Base-by-base conservation (phyloP, 2,888 invertebrate species). In the Matsumyia berberina region DNA sequence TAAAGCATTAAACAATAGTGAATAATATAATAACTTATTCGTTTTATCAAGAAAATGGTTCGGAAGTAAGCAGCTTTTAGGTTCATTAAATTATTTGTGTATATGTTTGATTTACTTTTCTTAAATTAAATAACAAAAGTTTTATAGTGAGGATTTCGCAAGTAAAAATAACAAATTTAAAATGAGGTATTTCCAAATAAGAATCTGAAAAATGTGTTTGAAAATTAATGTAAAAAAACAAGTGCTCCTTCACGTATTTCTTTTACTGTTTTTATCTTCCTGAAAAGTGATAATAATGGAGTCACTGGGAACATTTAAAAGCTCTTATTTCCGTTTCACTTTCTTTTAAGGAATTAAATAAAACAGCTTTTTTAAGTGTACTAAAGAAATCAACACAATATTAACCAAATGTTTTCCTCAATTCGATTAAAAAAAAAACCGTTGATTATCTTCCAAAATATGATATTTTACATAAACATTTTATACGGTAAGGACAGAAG, bases 381-480 rank as follows among this genome's bases (percentile, higher is more conserved):
- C 85, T 80, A 72, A 80, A 86, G 80, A 81, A 86, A 86, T 80
- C 80, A 80, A 80, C 81, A 76, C 76, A 85, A 72, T 66, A 55
- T 19, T 17, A 64, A 55, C 46, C 33, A 64, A 55, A 17, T 49
- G 29, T 60, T 46, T 53, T 87, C 74, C 87, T 77, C 67, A 73
- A 62, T 44, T 62, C 46, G 49, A 46, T 70, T 72, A 60, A 73
- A 72, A 53, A 70, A 35, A 73, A 72, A 49, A 70, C 44, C 60
- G 11, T 67, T 46, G 51, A 60, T 55, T 86, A 88, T 60, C 66
- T 37, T 39, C 37, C 58, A 49, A 12, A 37, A 49, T 46, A 35
- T 8, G 33, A 29, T 60, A 37, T 72, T 72, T 60, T 51, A 72
- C 49, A 53, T 66, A 67, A 53, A 60, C 44, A 60, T 77, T 60